Base-by-base conservation (phyloP, 2,113 vertebrate species). In the Dendrocopos noguchii region DNA sequence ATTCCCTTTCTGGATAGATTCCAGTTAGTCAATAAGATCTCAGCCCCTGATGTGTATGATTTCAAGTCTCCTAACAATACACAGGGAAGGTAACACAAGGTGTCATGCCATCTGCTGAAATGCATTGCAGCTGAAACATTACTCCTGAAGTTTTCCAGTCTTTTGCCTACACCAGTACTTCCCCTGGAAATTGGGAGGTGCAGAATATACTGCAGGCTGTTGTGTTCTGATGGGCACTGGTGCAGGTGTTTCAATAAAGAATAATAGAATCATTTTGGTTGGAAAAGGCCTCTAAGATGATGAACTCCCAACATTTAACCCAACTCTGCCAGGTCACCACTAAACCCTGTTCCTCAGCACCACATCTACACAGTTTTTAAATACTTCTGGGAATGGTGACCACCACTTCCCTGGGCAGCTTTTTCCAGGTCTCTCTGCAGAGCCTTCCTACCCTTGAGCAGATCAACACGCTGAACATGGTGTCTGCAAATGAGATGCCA, bases 1-100 rank as follows among this genome's bases (percentile, higher is more conserved):
- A 94, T 93, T 74, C 82, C 7, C 61, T 88, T 76, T 81, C 88
- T 94, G 95, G 96, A 59, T 42, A 25, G 46, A 29, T 70, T 87
- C 92, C 88, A 81, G 55, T 68, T 50, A 50, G 63, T 75, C 50
- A 46, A 31, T 70, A 70, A 79, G 70, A 59, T 55, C 83, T 68
- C 77, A 74, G 72, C 3, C 21, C 5, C 21, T 47, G n/a, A 71
- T 6, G 53, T 5, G 18, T 22, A 9, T 7, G 19, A 72, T 74
- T 88, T 76, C 74, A 75, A 0, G 29, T 78, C 42, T 65, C 29
- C 57, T 36, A 22, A 36, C 0, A 46, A 22, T 0, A 7, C 7
- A 11, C 29, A 46, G 63, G 0, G 0, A 75, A 79, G 67, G 63
- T 46, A 76, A 55, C 46, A 15, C 55, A 33, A 75, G 71, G 74